A percentile compares a stretch with the other conserved stretches of the same genome.
phyloP scores from a whole-genome alignment of 53 echinoderm and acorn worm genomes.

The Zoroaster sp. region DNA sequence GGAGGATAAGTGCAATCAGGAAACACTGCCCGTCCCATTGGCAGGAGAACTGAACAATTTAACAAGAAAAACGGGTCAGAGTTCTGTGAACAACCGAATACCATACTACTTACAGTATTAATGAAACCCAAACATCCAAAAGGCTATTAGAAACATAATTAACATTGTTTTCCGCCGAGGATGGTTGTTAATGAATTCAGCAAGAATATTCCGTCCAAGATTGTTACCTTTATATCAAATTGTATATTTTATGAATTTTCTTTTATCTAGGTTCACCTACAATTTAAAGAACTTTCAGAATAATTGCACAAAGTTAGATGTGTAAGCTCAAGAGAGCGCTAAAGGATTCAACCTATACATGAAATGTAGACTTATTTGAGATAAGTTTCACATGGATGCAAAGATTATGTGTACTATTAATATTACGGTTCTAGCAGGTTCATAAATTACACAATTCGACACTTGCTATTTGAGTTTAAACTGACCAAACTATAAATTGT shows the following conservation, averaged over 20 bases:
- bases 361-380: background rate
- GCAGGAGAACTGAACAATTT: background rate
- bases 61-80: conserved; percentile 23
- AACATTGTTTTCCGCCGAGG: background rate
- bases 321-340: background rate
- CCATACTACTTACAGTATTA: conserved; percentile 10
- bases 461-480: no score
- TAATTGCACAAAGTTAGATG: background rate
- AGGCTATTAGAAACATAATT: background rate
- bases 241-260: conserved; percentile 17
- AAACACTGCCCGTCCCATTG: conserved; percentile 4
- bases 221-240: background rate
- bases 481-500: no score
- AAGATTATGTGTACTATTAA: no score
- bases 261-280: background rate
- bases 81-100: background rate
- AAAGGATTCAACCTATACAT: background rate
- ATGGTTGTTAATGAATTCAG: background rate
- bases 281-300: background rate
- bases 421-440: no score
- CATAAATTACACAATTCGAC: no score
- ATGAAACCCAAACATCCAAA: background rate
- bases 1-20: conserved; percentile 17
- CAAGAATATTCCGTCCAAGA: conserved; percentile 1
- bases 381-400: background rate